Evolutionary conservation across 2,888 invertebrate species (phyloP), one percentile per base, ranked within the genome.

Genomic region (Camptogramma bilineatum): DNA sequence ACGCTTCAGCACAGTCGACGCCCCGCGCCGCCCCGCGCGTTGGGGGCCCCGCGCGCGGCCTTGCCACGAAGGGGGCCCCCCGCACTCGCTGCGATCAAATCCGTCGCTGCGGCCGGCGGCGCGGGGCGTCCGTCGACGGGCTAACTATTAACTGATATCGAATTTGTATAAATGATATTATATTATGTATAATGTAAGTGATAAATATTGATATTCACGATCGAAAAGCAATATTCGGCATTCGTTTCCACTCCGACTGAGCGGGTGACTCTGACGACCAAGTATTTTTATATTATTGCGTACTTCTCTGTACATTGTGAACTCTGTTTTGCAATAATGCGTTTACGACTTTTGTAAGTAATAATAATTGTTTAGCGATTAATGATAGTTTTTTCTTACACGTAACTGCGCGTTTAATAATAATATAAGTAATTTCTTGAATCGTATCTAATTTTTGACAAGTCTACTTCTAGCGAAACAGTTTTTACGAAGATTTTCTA

Each of bases 221-320:
- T 73, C 70, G 68, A 73, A 66, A 73, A 75, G 79, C 81, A 74
- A 78, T 78, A 77, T 66, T 73, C 73, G 71, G 63, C 73, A 68
- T 74, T 71, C 64, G 61, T 68, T 72, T 69, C 63, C 67, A 57
- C 61, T 67, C 24, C 52, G 51, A 57, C 42, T 21, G 52, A 16
- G 44, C 53, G 68, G 51, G 63, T 69, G 46, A 75, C 75, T 72
- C 73, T 74, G 76, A 76, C 76, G 83, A 84, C 83, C 83, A 84
- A 84, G 66, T 82, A 80, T 78, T 81, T 80, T 76, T 75, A 76
- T 79, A 78, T 74, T 56, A 68, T 68, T 73, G 75, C 74, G 65
- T 56, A 66, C 46, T 55, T 54, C 52, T 64, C 53, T 51, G 47
- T 63, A 60, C 55, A 53, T 39, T 53, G 57, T 65, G 51, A 68